These are phyloP conservation scores for Argopecten irradians DNA, from an alignment of 1,140 invertebrate genomes.

Conservation along the genomic window DNA sequence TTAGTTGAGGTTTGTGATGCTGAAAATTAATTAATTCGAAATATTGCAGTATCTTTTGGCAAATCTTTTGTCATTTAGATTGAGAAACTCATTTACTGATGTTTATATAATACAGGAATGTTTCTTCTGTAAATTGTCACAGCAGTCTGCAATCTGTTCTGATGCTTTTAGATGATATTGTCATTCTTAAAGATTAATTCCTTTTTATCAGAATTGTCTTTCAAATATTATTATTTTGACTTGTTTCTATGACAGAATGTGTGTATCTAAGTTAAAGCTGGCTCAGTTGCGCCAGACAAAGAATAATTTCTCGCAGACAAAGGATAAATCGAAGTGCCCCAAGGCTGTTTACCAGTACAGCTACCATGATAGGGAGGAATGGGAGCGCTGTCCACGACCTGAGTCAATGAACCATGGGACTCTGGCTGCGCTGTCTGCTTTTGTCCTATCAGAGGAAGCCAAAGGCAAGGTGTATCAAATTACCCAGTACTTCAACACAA, in stretches of 20 bases:
- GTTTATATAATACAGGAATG: too few species aligned
- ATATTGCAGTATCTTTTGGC: too few species aligned
- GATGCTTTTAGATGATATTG: too few species aligned
- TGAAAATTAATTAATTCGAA: too few species aligned
- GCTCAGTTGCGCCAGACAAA: neutral
- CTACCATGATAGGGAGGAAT: neutral
- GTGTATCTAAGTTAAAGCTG: neutral
- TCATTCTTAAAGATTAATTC: too few species aligned
- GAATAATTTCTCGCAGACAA: neutral
- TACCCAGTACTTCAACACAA: neutral
- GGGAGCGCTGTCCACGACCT: neutral
- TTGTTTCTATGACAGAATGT: neutral
- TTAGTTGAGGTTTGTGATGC: too few species aligned
- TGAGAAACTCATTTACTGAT: too few species aligned
- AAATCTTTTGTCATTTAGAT: too few species aligned
- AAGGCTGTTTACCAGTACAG: neutral
- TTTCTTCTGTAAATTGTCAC: too few species aligned
- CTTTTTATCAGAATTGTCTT: too few species aligned
- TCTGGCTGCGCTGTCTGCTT: neutral
- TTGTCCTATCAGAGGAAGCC: neutral
- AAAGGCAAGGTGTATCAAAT: neutral
- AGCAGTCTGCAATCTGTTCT: too few species aligned
- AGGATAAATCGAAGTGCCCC: neutral
- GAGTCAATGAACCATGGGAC: slow-evolving; percentile 20
- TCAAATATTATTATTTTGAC: neutral